Base-by-base conservation (phyloP, 2,797 vertebrate species). In the Craterocephalus amniculus region DNA sequence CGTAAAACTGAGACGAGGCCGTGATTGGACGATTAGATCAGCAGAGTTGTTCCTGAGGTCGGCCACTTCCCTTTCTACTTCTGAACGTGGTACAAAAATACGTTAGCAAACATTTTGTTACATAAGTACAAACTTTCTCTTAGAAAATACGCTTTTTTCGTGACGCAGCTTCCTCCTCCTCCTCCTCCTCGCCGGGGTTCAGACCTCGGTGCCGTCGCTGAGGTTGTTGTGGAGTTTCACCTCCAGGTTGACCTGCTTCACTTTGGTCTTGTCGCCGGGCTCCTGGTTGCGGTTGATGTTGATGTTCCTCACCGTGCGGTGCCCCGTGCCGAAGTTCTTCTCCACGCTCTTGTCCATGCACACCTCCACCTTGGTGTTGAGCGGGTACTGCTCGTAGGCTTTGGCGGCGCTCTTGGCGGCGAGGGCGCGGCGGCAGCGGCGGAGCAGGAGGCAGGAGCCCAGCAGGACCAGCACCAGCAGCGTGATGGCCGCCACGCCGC, bases 161-260 rank as follows among this genome's bases (percentile, higher is more conserved):
- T 16, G 0, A 58, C 8, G 24, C n/a, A 55, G 64, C 70, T 72
- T 48, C 14, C 56, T 27, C 36, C 35, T n/a, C n/a, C n/a, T n/a
- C n/a, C n/a, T 48, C 29, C 0, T 0, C 35, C 24, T 34, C 2
- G 22, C 18, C 43, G 40, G 10, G 14, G 16, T 26, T 95, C 93
- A 98, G 80, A 99, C 97, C 89, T 99, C 97, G 0, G 97, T 99
- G 70, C 97, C 98, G 0, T 98, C 97, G 9, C 94, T 94, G 78
- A 98, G 91, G 84, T 97, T 97, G 93, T 96, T 98, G 82, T 96
- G 97, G 63, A 97, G 94, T 90, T 97, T 96, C 88, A 97, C 95
- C 84, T 97, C 95, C 84, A 98, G 90, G 86, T 97, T 98, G 82
- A 96, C 89, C 83, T 95, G 95, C 75, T 97, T 98, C 49, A 95